Percentiles rank a stretch among this genome's conserved stretches.
Evolutionary conservation across 2,888 invertebrate genomes (phyloP).

Genomic region (Lordiphosa andalusiaca): DNA sequence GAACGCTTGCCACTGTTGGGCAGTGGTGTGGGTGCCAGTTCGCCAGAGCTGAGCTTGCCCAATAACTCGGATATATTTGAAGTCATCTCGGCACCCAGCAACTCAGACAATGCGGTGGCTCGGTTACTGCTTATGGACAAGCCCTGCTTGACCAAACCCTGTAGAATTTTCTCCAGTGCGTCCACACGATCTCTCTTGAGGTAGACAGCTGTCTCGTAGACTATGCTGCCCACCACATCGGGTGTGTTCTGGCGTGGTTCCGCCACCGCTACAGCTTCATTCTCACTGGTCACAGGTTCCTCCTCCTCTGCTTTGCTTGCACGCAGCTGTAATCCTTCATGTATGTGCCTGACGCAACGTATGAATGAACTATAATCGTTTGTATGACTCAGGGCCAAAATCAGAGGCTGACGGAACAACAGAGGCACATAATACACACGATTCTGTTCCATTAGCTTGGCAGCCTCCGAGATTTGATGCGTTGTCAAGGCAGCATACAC

Average conservation of each 20-base stretch:
- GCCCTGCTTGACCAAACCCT: constrained; percentile 84
- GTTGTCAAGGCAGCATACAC: constrained; percentile 83
- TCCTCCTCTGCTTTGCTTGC: constrained; percentile 66
- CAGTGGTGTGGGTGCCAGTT: constrained; percentile 82
- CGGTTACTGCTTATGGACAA: constrained; percentile 84
- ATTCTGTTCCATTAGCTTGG: constrained; percentile 83
- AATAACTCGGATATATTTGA: constrained; percentile 84
- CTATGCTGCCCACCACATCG: constrained; percentile 82
- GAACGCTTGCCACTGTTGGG: constrained; percentile 76
- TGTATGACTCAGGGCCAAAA: constrained; percentile 83
- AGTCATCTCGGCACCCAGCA: constrained; percentile 85
- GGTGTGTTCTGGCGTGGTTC: background rate
- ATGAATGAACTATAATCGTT: constrained; percentile 85
- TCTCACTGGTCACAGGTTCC: constrained; percentile 64
- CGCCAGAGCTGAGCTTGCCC: constrained; percentile 84
- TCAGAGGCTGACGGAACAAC: constrained; percentile 82
- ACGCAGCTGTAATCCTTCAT: constrained; percentile 79
- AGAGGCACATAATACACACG: constrained; percentile 83
- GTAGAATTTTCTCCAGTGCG: constrained; percentile 82
- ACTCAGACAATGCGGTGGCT: constrained; percentile 85
- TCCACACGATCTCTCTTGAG: constrained; percentile 80
- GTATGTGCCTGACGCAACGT: constrained; percentile 82
- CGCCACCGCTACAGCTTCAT: background rate
- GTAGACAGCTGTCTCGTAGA: constrained; percentile 81
- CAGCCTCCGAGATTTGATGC: constrained; percentile 84